Conservation (phyloP, 2,113 vertebrate genomes). For the Carassius gibelio region DNA sequence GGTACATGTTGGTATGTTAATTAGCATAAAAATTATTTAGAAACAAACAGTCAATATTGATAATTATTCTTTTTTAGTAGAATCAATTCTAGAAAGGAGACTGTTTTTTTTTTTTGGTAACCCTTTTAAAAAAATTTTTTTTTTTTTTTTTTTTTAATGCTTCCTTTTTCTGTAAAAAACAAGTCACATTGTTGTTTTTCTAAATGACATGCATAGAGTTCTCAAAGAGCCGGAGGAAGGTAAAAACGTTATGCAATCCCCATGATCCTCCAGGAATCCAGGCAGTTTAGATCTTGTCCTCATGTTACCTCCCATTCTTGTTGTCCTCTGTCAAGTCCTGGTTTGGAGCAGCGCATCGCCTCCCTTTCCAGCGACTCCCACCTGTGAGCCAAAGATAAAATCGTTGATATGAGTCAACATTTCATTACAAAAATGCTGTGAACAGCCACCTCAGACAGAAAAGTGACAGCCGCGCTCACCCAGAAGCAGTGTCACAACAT, state of each 20-base stretch:
- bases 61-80: neutral
- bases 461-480: neutral
- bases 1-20: neutral
- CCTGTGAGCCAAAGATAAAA: conserved; percentile 23
- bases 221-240: neutral
- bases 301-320: conserved; percentile 17
- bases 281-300: conserved; percentile 21
- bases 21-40: neutral
- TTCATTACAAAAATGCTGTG: conserved; percentile 14
- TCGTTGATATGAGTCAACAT: neutral
- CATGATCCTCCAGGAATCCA: neutral
- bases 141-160: neutral
- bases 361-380: neutral
- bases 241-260: neutral
- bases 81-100: neutral
- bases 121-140: no score
- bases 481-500: conserved; percentile 8
- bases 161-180: neutral
- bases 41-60: neutral
- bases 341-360: neutral
- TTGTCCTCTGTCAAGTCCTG: conserved; percentile 12
- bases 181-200: neutral
- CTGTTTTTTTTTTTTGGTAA: neutral
- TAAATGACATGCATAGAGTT: neutral
- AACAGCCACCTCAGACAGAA: conserved; percentile 13